Percentiles rank a stretch among this genome's conserved stretches.
Evolutionary conservation across 2,888 invertebrate species (phyloP).

Genomic region (Ferrisia virgata): DNA sequence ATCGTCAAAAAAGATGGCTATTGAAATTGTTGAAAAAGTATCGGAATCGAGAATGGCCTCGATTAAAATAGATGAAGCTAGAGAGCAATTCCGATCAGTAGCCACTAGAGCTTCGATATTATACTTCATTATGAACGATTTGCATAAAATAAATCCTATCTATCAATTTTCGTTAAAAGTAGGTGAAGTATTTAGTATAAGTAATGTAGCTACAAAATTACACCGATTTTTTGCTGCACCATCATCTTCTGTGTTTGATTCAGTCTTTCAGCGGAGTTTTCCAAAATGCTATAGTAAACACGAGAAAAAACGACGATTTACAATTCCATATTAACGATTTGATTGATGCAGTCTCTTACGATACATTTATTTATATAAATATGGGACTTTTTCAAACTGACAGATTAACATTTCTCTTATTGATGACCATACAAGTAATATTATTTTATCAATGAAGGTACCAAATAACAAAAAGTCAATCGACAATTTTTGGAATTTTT

Average conservation of each 20-base stretch:
- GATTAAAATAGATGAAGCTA: constrained; percentile 82
- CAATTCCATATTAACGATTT: constrained; percentile 70
- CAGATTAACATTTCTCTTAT: constrained; percentile 84
- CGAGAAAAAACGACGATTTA: constrained; percentile 67
- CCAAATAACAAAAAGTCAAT: constrained; percentile 51
- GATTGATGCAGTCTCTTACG: constrained; percentile 82
- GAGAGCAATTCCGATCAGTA: constrained; percentile 83
- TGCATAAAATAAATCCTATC: constrained; percentile 88
- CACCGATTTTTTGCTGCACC: not conserved
- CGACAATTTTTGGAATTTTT: not conserved
- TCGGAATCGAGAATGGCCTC: constrained; percentile 82
- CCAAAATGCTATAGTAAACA: constrained; percentile 72
- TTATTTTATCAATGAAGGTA: not conserved
- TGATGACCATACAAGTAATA: constrained; percentile 76
- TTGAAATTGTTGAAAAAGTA: constrained; percentile 83
- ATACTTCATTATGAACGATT: constrained; percentile 89
- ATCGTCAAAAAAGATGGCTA: constrained; percentile 87
- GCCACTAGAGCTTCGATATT: constrained; percentile 83
- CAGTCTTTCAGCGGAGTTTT: constrained; percentile 87
- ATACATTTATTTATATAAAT: constrained; percentile 82
- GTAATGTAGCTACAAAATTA: not conserved
- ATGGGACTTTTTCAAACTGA: constrained; percentile 88
- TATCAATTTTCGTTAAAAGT: constrained; percentile 91
- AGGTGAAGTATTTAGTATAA: constrained; percentile 27
- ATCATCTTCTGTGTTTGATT: constrained; percentile 6